These are phyloP conservation scores for Pseudolaguvia tuberculata DNA, from an alignment of 2,113 vertebrate genomes.

Conservation along the genomic window DNA sequence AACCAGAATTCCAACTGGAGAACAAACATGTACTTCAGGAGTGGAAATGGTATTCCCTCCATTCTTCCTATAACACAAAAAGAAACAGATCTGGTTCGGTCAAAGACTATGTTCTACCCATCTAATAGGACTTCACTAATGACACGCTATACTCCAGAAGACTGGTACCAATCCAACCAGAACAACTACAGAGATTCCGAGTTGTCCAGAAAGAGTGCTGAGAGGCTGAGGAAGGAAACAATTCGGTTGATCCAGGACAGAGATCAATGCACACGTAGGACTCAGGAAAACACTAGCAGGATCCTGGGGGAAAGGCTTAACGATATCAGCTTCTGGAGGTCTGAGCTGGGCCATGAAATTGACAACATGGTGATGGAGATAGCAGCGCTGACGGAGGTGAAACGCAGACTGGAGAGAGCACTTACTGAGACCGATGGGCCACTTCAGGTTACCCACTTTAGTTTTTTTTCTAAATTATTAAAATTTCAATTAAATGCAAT, in stretches of 20 bases:
- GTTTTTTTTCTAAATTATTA: neutral
- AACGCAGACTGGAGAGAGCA: constrained; percentile 83
- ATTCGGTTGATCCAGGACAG: constrained; percentile 81
- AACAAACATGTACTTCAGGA: constrained; percentile 73
- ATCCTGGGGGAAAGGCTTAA: constrained; percentile 80
- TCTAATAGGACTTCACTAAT: constrained; percentile 73
- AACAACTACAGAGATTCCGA: constrained; percentile 80
- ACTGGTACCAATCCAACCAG: constrained; percentile 85
- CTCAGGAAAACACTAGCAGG: constrained; percentile 76
- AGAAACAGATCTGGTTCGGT: constrained; percentile 64
- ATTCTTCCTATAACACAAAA: constrained; percentile 61
- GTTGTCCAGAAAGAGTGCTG: constrained; percentile 75
- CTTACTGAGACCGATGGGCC: constrained; percentile 80
- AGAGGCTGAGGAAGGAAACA: constrained; percentile 79
- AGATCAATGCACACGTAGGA: constrained; percentile 76
- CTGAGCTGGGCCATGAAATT: constrained; percentile 81
- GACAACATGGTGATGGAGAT: constrained; percentile 87
- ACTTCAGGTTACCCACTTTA: constrained; percentile 69
- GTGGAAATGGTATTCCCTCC: constrained; percentile 59
- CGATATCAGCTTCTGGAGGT: constrained; percentile 87
- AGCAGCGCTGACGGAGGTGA: constrained; percentile 73
- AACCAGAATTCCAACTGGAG: constrained; percentile 74
- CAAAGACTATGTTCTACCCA: constrained; percentile 73
- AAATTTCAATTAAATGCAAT: neutral
- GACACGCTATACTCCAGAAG: constrained; percentile 78